Base-by-base conservation (phyloP, 2,113 vertebrate genomes). In the Phrynosoma platyrhinos region DNA sequence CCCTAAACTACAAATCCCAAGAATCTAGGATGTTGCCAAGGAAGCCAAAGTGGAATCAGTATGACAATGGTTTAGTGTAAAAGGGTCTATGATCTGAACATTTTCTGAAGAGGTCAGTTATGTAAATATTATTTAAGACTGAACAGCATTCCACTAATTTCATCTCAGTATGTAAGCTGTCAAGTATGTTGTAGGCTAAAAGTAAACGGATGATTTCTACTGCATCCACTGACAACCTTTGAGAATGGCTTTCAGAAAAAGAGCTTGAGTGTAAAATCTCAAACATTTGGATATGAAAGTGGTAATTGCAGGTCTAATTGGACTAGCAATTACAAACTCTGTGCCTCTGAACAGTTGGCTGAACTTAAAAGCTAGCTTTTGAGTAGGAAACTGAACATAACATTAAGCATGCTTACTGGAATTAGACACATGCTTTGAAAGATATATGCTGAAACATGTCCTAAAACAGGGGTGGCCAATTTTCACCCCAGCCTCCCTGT, bases 281-380 rank as follows among this genome's bases (percentile, higher is more conserved):
- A 83, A 74, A 83, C 81, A 83, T 78, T 88, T 77, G 62, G 87
- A 83, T 83, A 55, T 83, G 74, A 77, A 78, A 69, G 62, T 83
- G 81, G 81, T 88, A 88, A 83, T 69, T 83, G 87, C 72, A 77
- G 81, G 47, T 76, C 62, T 88, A 88, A 88, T 83, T 83, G 81
- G 87, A 74, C 62, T 78, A 77, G 87, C 72, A 88, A 78, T 88
- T 88, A 69, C 58, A 88, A 83, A 88, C 36, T 42, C 72, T 88
- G 83, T 77, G 81, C 87, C 75, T 88, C 36, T 88, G 87, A 83
- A 83, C 74, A 83, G 87, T 83, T 83, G 81, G 72, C 47, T 88
- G 62, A 83, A 78, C 81, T 83, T 55, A 83, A 88, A 83, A 88
- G 72, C 74, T 88, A 47, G 47, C 23, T 78, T 83, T 55, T 78